Evolutionary conservation across 2,888 invertebrate genomes (phyloP), one percentile per base, ranked within the genome.

Genomic region (Axea sp.): DNA sequence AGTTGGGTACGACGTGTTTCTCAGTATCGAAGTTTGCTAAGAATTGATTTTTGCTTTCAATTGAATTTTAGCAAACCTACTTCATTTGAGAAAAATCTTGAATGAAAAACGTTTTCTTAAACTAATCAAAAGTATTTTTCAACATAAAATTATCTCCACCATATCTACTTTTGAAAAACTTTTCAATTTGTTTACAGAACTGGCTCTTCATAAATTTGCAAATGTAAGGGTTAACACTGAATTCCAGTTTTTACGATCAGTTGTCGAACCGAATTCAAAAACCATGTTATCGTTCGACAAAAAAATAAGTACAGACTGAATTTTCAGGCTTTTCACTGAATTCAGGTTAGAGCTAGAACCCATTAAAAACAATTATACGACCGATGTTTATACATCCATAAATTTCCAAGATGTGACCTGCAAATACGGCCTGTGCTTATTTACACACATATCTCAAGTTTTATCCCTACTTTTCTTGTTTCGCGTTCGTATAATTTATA

Each of bases 381-480:
- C 14, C 35, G 15, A 19, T 9, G 17, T 60, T 47, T 51, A 12
- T 62, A 51, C 62, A 51, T 7, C 24, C 49, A 31, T 8, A 43
- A 12, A 17, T 7, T 15, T 53, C 35, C 45, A 45, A 45, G 65
- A 45, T 43, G 53, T 31, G 65, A 14, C 65, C 53, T 65, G 65
- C 39, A 55, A 55, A 53, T 5, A 19, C 45, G 53, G 45, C 30
- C 65, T 65, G 53, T 79, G 75, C 73, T 67, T 78, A 79, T 78
- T 59, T 75, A 73, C 75, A 73, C 49, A 51, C 62, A 49, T 11
- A 28, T 41, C 15, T 49, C 0, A 14, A 1, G 9, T 26, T 35
- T 35, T 15, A 11, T 45, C 6, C n/a, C 6, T 14, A 1, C 12
- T 60, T 47, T 28, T 28, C 6, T 26, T 14, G 2, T 2, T 47